These are phyloP conservation scores for Teleiodes luculella DNA, from an alignment of 2,888 invertebrate species.

Conservation along the genomic window DNA sequence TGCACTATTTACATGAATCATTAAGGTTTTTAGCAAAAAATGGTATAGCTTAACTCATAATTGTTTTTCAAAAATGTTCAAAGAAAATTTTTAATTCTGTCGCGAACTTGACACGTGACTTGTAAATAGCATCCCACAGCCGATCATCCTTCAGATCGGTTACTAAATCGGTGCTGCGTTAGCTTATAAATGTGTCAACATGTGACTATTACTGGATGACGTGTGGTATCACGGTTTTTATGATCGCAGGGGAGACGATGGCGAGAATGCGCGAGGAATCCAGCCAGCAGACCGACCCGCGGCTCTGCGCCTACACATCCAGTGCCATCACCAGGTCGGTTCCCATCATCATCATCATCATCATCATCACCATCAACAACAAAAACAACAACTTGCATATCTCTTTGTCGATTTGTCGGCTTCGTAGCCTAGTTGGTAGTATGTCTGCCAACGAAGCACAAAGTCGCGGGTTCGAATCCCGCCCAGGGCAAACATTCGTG, in stretches of 20 bases:
- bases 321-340: slow-evolving; percentile 52
- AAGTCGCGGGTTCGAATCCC: too few relatives aligned
- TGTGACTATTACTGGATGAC: not conserved
- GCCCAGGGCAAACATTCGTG: too few relatives aligned
- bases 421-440: too few relatives aligned
- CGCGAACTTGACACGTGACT: not conserved
- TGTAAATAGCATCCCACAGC: not conserved
- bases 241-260: slow-evolving; percentile 57
- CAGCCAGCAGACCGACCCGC: slow-evolving; percentile 40
- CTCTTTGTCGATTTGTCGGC: too few relatives aligned
- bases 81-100: not conserved
- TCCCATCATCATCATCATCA: not conserved
- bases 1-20: too few relatives aligned
- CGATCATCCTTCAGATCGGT: slow-evolving; percentile 4
- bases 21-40: too few relatives aligned
- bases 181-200: slow-evolving; percentile 10
- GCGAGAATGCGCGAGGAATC: slow-evolving; percentile 59
- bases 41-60: too few relatives aligned
- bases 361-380: too few relatives aligned
- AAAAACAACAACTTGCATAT: too few relatives aligned
- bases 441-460: too few relatives aligned
- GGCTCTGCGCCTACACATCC: slow-evolving; percentile 44
- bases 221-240: slow-evolving; percentile 8
- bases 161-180: not conserved
- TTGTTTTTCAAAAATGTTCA: not conserved